Evolutionary conservation across 2,888 invertebrate species (phyloP).

Genomic region (Coelopa pilipes): DNA sequence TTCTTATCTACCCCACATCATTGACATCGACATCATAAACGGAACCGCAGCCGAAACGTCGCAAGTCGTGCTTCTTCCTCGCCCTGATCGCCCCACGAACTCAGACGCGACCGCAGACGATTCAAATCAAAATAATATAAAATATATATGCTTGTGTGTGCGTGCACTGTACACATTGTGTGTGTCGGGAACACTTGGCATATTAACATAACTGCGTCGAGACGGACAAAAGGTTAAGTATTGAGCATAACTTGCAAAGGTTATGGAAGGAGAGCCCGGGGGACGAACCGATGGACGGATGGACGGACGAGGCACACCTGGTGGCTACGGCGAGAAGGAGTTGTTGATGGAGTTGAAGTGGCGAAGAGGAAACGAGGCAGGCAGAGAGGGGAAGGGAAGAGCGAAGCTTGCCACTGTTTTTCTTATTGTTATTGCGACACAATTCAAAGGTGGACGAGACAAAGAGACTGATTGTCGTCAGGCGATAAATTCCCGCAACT

Average conservation of each 20-base stretch:
- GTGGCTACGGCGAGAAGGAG: neutral
- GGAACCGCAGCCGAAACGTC: too few species aligned
- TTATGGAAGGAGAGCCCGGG: neutral
- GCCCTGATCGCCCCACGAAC: too few species aligned
- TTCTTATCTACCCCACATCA: too few species aligned
- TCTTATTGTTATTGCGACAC: neutral
- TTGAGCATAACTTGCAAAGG: neutral
- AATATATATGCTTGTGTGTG: neutral
- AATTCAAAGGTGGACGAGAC: slow-evolving; percentile 45
- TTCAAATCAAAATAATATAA: neutral
- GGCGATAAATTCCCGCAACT: slow-evolving; percentile 48
- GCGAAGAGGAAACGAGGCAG: too few species aligned
- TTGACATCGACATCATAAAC: too few species aligned
- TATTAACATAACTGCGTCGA: slow-evolving; percentile 48
- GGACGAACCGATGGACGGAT: neutral
- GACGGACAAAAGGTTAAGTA: neutral
- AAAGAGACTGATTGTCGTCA: slow-evolving; percentile 64
- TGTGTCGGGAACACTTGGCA: slow-evolving; percentile 49
- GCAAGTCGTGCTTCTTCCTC: too few species aligned
- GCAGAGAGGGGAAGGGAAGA: neutral
- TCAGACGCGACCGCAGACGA: neutral
- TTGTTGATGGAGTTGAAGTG: too few species aligned
- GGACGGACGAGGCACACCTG: slow-evolving; percentile 18
- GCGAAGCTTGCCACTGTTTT: slow-evolving; percentile 34
- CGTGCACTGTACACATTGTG: slow-evolving; percentile 39